Base-by-base conservation (phyloP, 2,113 vertebrate species). In the Notothenia coriiceps region DNA sequence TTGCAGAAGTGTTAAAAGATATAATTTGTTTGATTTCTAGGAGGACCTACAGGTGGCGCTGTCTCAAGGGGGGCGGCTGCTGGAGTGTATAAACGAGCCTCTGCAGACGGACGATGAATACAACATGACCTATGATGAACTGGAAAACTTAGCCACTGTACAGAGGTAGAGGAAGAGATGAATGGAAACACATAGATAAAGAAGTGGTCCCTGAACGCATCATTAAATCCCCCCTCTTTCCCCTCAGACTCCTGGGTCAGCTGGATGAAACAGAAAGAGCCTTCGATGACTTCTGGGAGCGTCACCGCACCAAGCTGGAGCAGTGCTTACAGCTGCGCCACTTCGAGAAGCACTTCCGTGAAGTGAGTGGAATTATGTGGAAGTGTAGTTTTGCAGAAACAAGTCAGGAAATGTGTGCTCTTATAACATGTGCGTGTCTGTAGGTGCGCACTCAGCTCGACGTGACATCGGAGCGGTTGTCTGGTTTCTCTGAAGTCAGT, bases 201-300 rank as follows among this genome's bases (percentile, higher is more conserved):
- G 5, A 18, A 8, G 6, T 14, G 20, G 22, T 44, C 12, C 6
- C n/a, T 47, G 10, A 70, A 63, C 0, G 2, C 10, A 47, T 61
- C 1, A 51, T 14, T 63, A 5, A 69, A 11, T 64, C 14, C 18
- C 55, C 33, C 35, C 54, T n/a, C n/a, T 6, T 25, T 20, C 8
- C 20, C 15, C 76, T 83, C 64, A 99, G 98, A 91, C 96, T 99
- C 81, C 88, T 99, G 65, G 95, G 94, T 70, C 98, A 99, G 63
- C 93, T 99, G 81, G 93, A 96, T 13, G 98, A 99, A 87, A 99
- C 98, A 0, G 96, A 99, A 90, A 91, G 88, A 0, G 98, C 98
- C 2, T 99, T 99, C 57, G 98, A 99, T 46, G 96, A 98, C 68
- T 99, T 99, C 92, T 99, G 98, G 98, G 94, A 96, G 15, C 96